Evolutionary conservation across 2,888 invertebrate genomes (phyloP), one percentile per base, ranked within the genome.

Genomic region (Leptinotarsa tumamoca): DNA sequence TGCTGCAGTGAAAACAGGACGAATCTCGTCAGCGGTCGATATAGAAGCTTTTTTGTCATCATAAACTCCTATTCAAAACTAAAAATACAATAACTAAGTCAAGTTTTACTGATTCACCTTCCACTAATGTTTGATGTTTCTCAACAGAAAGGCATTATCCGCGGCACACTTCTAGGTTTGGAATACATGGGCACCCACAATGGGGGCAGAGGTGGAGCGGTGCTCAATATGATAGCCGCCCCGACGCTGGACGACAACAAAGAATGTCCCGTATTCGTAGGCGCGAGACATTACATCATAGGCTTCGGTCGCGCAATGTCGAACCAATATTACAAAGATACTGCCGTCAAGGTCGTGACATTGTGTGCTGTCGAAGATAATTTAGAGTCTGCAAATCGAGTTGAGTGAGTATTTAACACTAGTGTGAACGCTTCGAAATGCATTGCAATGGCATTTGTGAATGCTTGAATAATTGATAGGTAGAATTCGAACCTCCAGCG

Each of bases 171-270:
- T 18, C 88, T 91, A 54, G 91, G 80, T 61, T 77, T 80, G 67
- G 80, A 82, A 69, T 89, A 90, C 83, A 90, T 92, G 91, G 89
- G 91, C n/a, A 90, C 87, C 66, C 89, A 91, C 77, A 90, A 89
- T 72, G 89, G 90, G 0, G 91, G 91, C 0, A 86, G 86, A 18
- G 93, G 93, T 14, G 93, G 93, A 1, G 90, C 90, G 0, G 90
- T 94, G 67, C 89, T 94, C 86, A 90, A 78, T 81, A 67, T 82
- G 23, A 90, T 92, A 1, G 92, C 93, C 0, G 90, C 91, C 27
- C 90, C 91, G 74, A 93, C 92, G 0, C 88, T 89, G 68, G 87
- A 88, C 52, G 85, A 90, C 0, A 87, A 89, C 56, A 89, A 90
- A 21, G 90, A 88, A 51, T 84, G 90, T 27, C 92, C 92, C 0